These are phyloP conservation scores for Strongylocentrotus purpuratus DNA, from an alignment of 35 echinoderm and acorn worm species.

Conservation along the genomic window DNA sequence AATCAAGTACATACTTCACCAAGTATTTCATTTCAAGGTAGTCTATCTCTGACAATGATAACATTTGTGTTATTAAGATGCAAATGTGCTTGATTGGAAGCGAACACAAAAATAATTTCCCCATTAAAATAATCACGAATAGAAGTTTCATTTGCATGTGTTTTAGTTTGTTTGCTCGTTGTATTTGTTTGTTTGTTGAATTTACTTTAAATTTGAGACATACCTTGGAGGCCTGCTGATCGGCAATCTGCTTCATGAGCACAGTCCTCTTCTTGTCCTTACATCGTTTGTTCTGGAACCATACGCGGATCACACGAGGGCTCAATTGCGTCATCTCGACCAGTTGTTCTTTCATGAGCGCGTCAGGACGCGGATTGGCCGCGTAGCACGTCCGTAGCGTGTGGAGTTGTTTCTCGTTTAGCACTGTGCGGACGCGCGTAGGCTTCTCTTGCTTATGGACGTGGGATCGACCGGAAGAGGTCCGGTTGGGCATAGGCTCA, in stretches of 20 bases:
- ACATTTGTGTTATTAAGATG: too few relatives aligned
- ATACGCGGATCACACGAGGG: conserved; percentile 94
- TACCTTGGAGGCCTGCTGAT: conserved; percentile 92
- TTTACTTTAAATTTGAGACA: not conserved
- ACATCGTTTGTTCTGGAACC: conserved; percentile 99
- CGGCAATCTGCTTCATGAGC: conserved; percentile 91
- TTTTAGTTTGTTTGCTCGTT: not conserved
- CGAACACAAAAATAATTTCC: too few relatives aligned
- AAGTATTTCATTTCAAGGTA: too few relatives aligned
- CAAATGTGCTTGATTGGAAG: too few relatives aligned
- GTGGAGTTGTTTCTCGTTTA: conserved; percentile 99
- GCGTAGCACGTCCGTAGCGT: conserved; percentile 94
- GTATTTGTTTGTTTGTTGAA: not conserved
- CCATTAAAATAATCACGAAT: too few relatives aligned
- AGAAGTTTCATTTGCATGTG: not conserved
- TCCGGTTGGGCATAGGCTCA: conserved; percentile 76
- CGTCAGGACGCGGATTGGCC: conserved; percentile 96
- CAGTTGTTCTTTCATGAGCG: conserved; percentile 98
- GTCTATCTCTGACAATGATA: too few relatives aligned
- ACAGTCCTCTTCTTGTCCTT: conserved; percentile 94
- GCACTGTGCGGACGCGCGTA: conserved; percentile 92
- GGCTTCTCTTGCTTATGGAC: conserved; percentile 97
- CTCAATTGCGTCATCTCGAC: conserved; percentile 96
- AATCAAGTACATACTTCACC: too few relatives aligned
- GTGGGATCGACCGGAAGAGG: conserved; percentile 77